These are phyloP conservation scores for Rhinoptilus africanus DNA, from an alignment of 2,113 vertebrate species.

Conservation along the genomic window DNA sequence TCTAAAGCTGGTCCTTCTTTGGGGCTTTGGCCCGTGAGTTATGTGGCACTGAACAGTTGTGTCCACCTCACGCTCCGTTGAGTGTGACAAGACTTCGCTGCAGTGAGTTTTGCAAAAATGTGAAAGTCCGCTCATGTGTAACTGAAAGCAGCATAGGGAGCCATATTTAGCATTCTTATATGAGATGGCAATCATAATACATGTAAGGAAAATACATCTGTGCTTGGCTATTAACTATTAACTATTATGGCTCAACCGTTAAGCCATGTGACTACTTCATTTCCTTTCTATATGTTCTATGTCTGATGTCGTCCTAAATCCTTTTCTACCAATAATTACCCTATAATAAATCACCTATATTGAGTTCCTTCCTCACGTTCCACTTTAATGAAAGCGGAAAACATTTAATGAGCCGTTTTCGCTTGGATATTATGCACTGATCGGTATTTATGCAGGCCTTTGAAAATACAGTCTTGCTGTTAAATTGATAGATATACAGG, in stretches of 20 bases:
- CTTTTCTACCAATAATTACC: not conserved
- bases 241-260: not conserved
- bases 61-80: not conserved
- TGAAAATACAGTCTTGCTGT: not conserved
- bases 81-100: not conserved
- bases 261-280: not conserved
- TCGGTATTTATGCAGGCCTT: not conserved
- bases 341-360: not conserved
- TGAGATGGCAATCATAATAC: not conserved
- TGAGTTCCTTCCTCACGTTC: not conserved
- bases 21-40: fast-evolving
- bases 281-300: not conserved
- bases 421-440: not conserved
- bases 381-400: not conserved
- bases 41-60: not conserved
- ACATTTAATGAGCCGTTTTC: not conserved
- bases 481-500: not conserved
- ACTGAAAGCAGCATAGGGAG: not conserved
- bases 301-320: not conserved
- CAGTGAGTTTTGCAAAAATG: not conserved
- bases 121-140: not conserved
- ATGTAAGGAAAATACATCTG: not conserved
- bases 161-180: not conserved
- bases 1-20: not conserved
- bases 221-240: not conserved